Conservation (phyloP, 1,140 invertebrate species). For the Oreohelix idahoensis region DNA sequence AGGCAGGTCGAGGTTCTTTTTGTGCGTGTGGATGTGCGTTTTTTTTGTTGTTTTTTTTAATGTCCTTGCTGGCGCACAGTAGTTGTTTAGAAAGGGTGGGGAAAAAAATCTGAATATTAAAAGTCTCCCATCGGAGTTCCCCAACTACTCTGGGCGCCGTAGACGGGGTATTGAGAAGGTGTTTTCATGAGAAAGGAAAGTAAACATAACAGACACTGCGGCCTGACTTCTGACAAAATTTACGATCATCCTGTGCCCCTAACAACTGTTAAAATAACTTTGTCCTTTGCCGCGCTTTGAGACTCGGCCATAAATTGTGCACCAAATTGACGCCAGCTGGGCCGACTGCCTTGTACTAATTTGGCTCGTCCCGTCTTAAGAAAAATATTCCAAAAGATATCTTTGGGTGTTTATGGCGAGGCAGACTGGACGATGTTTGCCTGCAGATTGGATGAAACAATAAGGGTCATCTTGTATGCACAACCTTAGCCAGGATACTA, state of each 20-base stretch:
- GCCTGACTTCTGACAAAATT: slow-evolving; percentile 12
- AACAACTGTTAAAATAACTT: slow-evolving; percentile 41
- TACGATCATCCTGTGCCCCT: slow-evolving; percentile 26
- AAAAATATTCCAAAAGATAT: slow-evolving; percentile 22
- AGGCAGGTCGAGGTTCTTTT: not conserved
- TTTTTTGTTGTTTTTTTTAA: not conserved
- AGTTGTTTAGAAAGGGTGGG: not conserved
- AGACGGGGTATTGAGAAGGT: not conserved
- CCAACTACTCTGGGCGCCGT: slow-evolving; percentile 2
- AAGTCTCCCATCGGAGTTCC: slow-evolving; percentile 2
- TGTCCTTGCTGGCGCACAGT: not conserved
- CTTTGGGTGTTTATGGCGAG: slow-evolving; percentile 11
- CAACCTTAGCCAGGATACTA: not conserved
- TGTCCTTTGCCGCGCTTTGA: slow-evolving; percentile 14
- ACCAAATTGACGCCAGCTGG: slow-evolving; percentile 29
- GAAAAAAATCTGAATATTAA: not conserved
- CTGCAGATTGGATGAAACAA: slow-evolving; percentile 34
- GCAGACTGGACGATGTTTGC: slow-evolving; percentile 29
- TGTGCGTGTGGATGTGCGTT: not conserved
- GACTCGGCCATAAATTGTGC: slow-evolving; percentile 32
- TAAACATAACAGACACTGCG: slow-evolving; percentile 25
- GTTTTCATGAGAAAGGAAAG: not conserved
- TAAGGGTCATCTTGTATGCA: slow-evolving; percentile 31
- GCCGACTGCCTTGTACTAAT: slow-evolving; percentile 21
- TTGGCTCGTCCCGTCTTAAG: slow-evolving; percentile 5